A percentile compares a stretch with the other conserved stretches of the same genome.
phyloP scores from a whole-genome alignment of 2,888 invertebrate species.

The Ochropacha duplaris region DNA sequence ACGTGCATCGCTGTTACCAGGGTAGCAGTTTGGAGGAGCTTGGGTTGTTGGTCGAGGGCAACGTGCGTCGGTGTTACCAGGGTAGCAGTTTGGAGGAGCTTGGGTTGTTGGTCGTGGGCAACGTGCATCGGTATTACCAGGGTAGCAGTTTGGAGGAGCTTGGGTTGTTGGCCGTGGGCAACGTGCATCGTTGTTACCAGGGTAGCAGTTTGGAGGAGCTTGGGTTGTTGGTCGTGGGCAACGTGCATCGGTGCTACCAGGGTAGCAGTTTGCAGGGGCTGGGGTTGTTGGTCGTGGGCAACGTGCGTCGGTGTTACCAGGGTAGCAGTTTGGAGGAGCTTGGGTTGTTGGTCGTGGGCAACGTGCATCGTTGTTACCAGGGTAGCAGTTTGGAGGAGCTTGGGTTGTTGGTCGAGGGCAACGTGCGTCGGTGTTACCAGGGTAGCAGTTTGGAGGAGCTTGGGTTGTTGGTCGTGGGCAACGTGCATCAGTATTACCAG shows the following conservation, averaged over 20 bases:
- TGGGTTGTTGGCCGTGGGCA: too few relatives aligned
- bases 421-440: conserved; percentile 34
- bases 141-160: conserved; percentile 33
- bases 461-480: conserved; percentile 41
- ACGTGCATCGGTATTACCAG: conserved; percentile 44
- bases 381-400: conserved; percentile 40
- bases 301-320: conserved; percentile 54
- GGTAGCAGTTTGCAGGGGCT: conserved; percentile 34
- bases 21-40: too few relatives aligned
- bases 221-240: conserved; percentile 48
- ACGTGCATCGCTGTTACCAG: too few relatives aligned
- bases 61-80: too few relatives aligned
- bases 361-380: conserved; percentile 46
- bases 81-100: conserved; percentile 3
- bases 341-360: conserved; percentile 36
- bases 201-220: conserved; percentile 4
- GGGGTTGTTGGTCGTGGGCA: conserved; percentile 42
- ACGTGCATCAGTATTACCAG: conserved; percentile 31
- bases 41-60: too few relatives aligned
- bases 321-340: conserved; percentile 40
- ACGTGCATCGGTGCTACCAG: conserved; percentile 44
- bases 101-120: conserved; percentile 48
- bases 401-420: conserved; percentile 34
- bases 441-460: conserved; percentile 17
- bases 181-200: too few relatives aligned